Evolutionary conservation across 2,113 vertebrate species (phyloP).

Genomic region (Gorsachius goisagi): DNA sequence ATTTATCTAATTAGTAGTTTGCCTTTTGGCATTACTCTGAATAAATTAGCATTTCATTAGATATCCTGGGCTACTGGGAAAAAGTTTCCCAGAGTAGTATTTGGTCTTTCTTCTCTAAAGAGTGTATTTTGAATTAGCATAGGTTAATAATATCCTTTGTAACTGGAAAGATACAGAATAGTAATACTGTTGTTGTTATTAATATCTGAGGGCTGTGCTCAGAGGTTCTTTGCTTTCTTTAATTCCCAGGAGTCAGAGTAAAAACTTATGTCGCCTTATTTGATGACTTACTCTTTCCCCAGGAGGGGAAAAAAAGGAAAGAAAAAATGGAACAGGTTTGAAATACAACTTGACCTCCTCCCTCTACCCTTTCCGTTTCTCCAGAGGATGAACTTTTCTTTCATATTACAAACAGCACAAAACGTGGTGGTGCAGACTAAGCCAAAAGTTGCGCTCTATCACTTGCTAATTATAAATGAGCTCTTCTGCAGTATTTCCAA

Average conservation of each 20-base stretch:
- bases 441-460: rapidly evolving
- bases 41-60: slow-evolving; percentile 60
- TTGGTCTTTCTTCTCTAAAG: background rate
- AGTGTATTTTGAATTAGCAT: background rate
- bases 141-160: slow-evolving; percentile 12
- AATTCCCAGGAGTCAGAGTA: background rate
- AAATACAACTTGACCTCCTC: background rate
- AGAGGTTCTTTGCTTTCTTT: background rate
- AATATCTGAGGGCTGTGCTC: background rate
- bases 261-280: background rate
- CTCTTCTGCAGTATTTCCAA: background rate
- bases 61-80: background rate
- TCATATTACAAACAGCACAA: background rate
- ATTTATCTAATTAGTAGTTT: slow-evolving; percentile 48
- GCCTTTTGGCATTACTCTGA: slow-evolving; percentile 57
- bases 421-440: background rate
- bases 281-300: background rate
- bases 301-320: background rate
- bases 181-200: background rate
- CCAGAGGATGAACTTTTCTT: background rate
- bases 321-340: background rate
- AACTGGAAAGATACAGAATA: background rate
- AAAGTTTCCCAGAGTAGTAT: slow-evolving; percentile 4
- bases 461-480: background rate
- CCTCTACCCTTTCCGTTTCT: background rate